These are phyloP conservation scores for Riparia riparia DNA, from an alignment of 2,113 vertebrate genomes.

Conservation along the genomic window DNA sequence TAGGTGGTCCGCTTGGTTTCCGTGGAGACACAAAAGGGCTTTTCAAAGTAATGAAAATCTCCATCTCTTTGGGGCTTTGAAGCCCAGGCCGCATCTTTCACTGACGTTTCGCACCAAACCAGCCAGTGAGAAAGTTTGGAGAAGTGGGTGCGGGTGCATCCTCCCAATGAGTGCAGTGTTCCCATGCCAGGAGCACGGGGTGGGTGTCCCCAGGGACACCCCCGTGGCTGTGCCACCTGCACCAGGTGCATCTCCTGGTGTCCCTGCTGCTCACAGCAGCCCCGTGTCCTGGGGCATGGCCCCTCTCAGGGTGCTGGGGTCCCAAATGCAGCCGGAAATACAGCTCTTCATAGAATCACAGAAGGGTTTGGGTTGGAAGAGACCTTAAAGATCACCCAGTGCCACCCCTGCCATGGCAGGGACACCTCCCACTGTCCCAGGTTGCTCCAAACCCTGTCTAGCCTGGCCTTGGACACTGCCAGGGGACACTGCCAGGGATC, in stretches of 20 bases:
- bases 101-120: neutral
- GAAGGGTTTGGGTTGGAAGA: neutral
- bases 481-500: neutral
- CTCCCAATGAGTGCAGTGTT: accelerated
- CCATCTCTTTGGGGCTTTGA: constrained; percentile 28
- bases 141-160: neutral
- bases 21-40: constrained; percentile 61
- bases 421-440: neutral
- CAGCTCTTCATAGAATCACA: neutral
- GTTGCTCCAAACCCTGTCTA: neutral
- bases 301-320: neutral
- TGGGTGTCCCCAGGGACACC: neutral
- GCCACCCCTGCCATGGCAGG: neutral
- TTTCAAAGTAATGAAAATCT: constrained; percentile 49
- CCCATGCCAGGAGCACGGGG: neutral
- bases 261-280: accelerated
- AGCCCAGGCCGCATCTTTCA: neutral
- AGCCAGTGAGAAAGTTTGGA: neutral
- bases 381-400: neutral
- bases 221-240: accelerated
- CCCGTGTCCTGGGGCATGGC: accelerated
- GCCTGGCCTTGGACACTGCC: accelerated
- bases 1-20: constrained; percentile 73
- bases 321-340: neutral
- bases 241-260: accelerated